Conservation (phyloP, 2,888 invertebrate species). For the Leptopilina syphax region DNA sequence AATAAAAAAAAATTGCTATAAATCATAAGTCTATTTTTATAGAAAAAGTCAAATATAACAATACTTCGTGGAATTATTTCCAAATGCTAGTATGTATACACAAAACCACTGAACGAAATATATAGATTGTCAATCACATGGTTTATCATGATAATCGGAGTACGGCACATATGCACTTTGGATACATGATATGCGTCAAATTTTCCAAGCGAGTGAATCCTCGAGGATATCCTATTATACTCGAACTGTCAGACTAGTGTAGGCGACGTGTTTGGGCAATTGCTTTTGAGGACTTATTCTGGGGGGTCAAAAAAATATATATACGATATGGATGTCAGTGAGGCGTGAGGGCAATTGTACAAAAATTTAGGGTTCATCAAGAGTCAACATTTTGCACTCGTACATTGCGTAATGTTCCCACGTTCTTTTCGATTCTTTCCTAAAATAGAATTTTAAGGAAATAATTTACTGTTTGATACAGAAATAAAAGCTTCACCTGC, state of each 20-base stretch:
- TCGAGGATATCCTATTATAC: slow-evolving; percentile 48
- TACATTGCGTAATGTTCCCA: slow-evolving; percentile 18
- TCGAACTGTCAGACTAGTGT: slow-evolving; percentile 20
- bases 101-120: slow-evolving; percentile 46
- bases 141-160: slow-evolving; percentile 64
- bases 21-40: too few relatives aligned
- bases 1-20: too few relatives aligned
- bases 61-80: neutral
- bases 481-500: too few relatives aligned
- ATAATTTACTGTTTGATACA: too few relatives aligned
- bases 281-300: neutral
- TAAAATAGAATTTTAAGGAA: slow-evolving; percentile 6
- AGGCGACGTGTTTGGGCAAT: slow-evolving; percentile 17
- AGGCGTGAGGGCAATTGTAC: slow-evolving; percentile 45
- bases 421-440: neutral
- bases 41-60: too few relatives aligned
- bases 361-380: slow-evolving; percentile 24
- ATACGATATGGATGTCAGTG: slow-evolving; percentile 32
- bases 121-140: slow-evolving; percentile 62
- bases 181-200: slow-evolving; percentile 61
- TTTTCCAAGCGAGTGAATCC: slow-evolving; percentile 65
- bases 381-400: slow-evolving; percentile 12
- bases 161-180: slow-evolving; percentile 54
- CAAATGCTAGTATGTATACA: neutral
- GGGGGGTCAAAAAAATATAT: slow-evolving; percentile 3